These are phyloP conservation scores for Ernsta delagoae DNA, from an alignment of 2,888 invertebrate genomes.

Conservation along the genomic window DNA sequence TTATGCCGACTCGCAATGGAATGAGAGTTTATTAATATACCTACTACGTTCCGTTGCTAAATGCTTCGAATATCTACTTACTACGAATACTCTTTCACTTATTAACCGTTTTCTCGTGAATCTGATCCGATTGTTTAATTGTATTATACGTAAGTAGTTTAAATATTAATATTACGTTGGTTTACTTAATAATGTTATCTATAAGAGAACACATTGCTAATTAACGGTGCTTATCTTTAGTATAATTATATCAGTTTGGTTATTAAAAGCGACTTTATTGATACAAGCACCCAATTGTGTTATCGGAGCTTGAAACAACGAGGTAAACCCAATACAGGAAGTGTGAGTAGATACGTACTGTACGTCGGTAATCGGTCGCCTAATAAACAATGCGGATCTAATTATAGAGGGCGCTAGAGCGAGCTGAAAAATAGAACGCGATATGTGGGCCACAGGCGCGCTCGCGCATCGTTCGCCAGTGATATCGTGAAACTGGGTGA, in stretches of 20 bases:
- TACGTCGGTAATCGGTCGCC: slow-evolving; percentile 63
- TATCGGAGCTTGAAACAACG: slow-evolving; percentile 18
- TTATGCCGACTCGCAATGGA: slow-evolving; percentile 38
- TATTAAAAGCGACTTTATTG: no score
- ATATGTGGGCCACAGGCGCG: slow-evolving; percentile 76
- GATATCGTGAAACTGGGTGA: slow-evolving; percentile 25
- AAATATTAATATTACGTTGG: no score
- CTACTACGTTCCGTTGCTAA: slow-evolving; percentile 1
- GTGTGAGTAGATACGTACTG: slow-evolving; percentile 47
- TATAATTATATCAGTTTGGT: no score
- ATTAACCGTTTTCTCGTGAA: slow-evolving; percentile 13
- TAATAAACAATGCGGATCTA: slow-evolving; percentile 79
- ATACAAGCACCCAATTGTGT: not conserved
- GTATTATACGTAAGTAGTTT: not conserved
- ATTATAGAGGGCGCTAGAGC: slow-evolving; percentile 74
- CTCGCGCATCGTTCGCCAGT: slow-evolving; percentile 55
- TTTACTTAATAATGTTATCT: no score
- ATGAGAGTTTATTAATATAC: slow-evolving; percentile 28
- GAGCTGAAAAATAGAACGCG: slow-evolving; percentile 74
- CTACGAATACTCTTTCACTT: slow-evolving; percentile 20
- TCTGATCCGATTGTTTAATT: slow-evolving; percentile 20
- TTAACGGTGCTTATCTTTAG: not conserved
- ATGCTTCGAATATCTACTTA: slow-evolving; percentile 12
- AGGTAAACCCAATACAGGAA: slow-evolving; percentile 61
- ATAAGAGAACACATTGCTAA: not conserved